A percentile compares a stretch with the other conserved stretches of the same genome.
These are phyloP conservation scores for Lobophora halterata DNA, from an alignment of 2,888 invertebrate species.

Conservation along the genomic window DNA sequence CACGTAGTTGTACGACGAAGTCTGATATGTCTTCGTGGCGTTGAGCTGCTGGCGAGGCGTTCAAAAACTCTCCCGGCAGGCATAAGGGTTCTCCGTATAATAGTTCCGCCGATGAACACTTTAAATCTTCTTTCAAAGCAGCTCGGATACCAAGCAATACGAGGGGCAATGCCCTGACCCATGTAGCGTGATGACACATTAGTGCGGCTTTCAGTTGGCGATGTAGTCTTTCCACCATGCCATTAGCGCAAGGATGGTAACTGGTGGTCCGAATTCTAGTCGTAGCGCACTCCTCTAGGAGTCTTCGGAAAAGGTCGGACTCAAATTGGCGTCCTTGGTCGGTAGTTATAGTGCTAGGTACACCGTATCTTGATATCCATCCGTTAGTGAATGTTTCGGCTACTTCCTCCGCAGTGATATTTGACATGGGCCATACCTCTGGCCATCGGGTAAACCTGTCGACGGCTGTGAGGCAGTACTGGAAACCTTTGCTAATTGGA, in stretches of 20 bases:
- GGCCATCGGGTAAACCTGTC: conserved; percentile 36
- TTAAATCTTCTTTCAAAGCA: conserved; percentile 21
- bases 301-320: conserved; percentile 20
- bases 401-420: conserved; percentile 26
- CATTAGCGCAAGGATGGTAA: conserved; percentile 16
- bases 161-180: conserved; percentile 12
- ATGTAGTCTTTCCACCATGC: conserved; percentile 20
- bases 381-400: conserved; percentile 20
- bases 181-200: conserved; percentile 14
- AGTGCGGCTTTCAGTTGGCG: conserved; percentile 16
- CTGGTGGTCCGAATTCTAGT: conserved; percentile 14
- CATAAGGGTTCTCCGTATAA: conserved; percentile 34
- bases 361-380: conserved; percentile 32
- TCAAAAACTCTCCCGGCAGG: conserved; percentile 34
- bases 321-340: conserved; percentile 33
- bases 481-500: conserved; percentile 12
- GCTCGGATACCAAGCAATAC: conserved; percentile 16
- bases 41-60: not conserved
- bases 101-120: conserved; percentile 33
- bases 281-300: conserved; percentile 7
- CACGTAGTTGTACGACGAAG: not conserved
- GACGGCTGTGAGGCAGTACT: conserved; percentile 35
- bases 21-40: not conserved
- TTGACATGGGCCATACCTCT: conserved; percentile 26
- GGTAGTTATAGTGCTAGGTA: conserved; percentile 21